Evolutionary conservation across 2,113 vertebrate species (phyloP).

Genomic region (Felis catus): DNA sequence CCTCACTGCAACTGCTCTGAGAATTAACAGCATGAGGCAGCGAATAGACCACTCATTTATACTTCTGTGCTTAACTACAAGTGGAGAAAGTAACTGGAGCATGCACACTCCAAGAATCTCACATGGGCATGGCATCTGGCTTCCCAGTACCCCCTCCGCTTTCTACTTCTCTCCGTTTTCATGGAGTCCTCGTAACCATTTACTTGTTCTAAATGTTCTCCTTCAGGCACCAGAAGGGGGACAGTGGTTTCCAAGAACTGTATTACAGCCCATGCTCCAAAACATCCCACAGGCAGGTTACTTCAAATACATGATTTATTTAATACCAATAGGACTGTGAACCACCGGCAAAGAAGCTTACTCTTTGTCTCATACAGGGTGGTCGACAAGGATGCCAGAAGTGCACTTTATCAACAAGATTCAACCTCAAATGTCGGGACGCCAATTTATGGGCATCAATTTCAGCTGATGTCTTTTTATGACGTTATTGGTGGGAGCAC

Average conservation of each 20-base stretch:
- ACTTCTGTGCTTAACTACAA: background rate
- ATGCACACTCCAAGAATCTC: background rate
- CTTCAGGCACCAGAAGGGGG: background rate
- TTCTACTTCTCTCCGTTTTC: background rate
- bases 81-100: slow-evolving; percentile 15
- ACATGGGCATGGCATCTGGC: background rate
- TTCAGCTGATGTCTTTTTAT: background rate
- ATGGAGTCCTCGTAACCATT: background rate
- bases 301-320: background rate
- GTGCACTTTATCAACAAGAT: background rate
- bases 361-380: background rate
- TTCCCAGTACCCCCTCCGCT: background rate
- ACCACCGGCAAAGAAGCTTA: background rate
- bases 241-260: background rate
- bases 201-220: background rate
- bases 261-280: background rate
- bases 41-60: background rate
- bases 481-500: background rate
- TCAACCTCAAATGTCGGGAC: background rate
- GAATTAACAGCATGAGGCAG: slow-evolving; percentile 38
- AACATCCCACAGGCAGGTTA: background rate
- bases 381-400: background rate
- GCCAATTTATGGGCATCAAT: background rate
- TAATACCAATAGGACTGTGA: background rate
- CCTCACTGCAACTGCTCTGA: background rate